Conservation (phyloP, 2,888 invertebrate species). For the Diarsia brunnea region DNA sequence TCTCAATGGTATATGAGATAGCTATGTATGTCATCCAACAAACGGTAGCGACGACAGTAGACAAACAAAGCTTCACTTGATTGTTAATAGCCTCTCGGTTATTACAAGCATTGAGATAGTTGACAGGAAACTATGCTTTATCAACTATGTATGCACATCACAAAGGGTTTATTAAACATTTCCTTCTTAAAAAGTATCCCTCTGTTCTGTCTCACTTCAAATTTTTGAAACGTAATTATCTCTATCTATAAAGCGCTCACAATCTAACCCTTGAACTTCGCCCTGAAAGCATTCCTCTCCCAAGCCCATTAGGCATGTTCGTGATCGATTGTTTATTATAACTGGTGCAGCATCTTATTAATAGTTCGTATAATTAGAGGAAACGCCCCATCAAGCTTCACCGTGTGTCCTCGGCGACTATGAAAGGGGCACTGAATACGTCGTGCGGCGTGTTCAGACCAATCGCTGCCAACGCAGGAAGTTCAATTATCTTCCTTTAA, state of each 20-base stretch:
- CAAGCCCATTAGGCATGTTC: conserved; percentile 78
- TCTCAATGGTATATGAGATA: conserved; percentile 47
- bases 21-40: conserved; percentile 57
- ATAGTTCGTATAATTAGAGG: conserved; percentile 90
- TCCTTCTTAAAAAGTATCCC: conserved; percentile 17
- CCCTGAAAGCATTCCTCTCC: conserved; percentile 69
- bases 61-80: conserved; percentile 66
- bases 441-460: conserved; percentile 79
- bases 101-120: conserved; percentile 73
- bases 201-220: conserved; percentile 20
- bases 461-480: conserved; percentile 86
- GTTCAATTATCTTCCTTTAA: conserved; percentile 90
- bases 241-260: conserved; percentile 27
- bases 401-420: conserved; percentile 77
- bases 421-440: conserved; percentile 83
- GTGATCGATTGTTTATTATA: conserved; percentile 83
- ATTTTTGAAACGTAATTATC: conserved; percentile 39
- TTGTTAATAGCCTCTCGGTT: conserved; percentile 69
- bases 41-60: conserved; percentile 66
- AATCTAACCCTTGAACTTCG: conserved; percentile 65
- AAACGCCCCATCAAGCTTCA: conserved; percentile 86
- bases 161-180: conserved; percentile 21
- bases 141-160: not conserved
- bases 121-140: conserved; percentile 51
- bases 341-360: conserved; percentile 82